Evolutionary conservation across 2,888 invertebrate species (phyloP), one percentile per base, ranked within the genome.

Genomic region (Frankliniella fusca): DNA sequence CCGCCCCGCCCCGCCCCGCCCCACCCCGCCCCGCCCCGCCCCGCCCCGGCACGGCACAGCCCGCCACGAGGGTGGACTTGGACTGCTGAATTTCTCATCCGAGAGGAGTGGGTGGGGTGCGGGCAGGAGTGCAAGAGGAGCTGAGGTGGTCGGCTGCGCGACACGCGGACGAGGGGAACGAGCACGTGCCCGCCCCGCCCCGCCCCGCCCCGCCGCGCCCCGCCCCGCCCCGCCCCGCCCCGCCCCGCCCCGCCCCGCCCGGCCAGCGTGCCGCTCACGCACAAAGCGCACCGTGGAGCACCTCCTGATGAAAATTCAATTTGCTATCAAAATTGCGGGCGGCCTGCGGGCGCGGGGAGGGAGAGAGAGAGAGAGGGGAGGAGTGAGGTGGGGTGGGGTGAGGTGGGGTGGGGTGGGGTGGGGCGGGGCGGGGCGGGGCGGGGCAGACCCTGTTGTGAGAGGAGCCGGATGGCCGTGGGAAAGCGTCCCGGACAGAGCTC

Each of bases 241-340:
- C 38, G 38, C 38, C 38, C 38, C 38, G 38, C 38, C 38, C 38
- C 38, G 38, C 38, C 38, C 38, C 38, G 38, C 38, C 38, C 38
- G n/a, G 38, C 38, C 38, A 5, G 61, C 61, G 18, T 18, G 61
- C 61, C 18, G 61, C 61, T 20, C n/a, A 61, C 38, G 38, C 38
- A 38, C 38, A 38, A 38, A 38, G 38, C 38, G 38, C 38, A 38
- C 38, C 38, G 38, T 38, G 38, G 38, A 38, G 38, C 38, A 20
- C 54, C 54, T 54, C 54, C 20, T 76, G 27, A 76, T 76, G 70
- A 76, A 76, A 76, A 76, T 76, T 76, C 70, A 76, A 76, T 76
- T 76, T 76, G 70, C 27, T 27, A 76, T 76, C 70, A 76, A 76
- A 76, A 76, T 76, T 76, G 70, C 27, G 70, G 27, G 23, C 70